phyloP scores from a whole-genome alignment of 2,888 invertebrate species.

The Troglohyphantes excavatus region DNA sequence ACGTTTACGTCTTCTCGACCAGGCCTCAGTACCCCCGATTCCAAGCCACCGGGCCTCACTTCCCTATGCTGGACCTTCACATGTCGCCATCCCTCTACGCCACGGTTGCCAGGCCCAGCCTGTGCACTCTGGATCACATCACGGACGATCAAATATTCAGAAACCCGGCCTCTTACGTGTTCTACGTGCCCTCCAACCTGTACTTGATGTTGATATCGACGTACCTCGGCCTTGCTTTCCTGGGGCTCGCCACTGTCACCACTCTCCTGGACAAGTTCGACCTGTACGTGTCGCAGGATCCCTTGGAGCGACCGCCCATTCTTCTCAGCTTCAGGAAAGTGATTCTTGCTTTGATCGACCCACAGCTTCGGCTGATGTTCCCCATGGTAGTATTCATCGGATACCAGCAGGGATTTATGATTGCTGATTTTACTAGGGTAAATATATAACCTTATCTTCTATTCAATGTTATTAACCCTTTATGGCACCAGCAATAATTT shows the following conservation, averaged over 20 bases:
- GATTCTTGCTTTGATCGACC: conserved; percentile 59
- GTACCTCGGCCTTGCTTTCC: conserved; percentile 72
- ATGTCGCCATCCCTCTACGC: conserved; percentile 71
- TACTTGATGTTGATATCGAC: conserved; percentile 76
- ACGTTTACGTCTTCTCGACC: conserved; percentile 72
- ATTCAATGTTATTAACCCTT: too few relatives aligned
- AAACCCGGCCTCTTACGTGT: conserved; percentile 68
- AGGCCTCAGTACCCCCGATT: conserved; percentile 56
- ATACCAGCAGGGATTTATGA: conserved; percentile 79
- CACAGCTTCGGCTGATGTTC: conserved; percentile 76
- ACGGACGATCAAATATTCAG: conserved; percentile 63
- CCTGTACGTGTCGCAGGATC: conserved; percentile 78
- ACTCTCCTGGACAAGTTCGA: conserved; percentile 79
- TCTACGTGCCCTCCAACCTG: conserved; percentile 75
- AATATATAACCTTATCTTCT: background rate
- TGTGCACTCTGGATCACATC: conserved; percentile 72
- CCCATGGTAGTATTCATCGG: conserved; percentile 79
- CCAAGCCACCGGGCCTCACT: conserved; percentile 52
- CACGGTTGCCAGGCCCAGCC: conserved; percentile 68
- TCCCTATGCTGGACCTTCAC: conserved; percentile 61
- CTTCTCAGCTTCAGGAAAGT: conserved; percentile 76
- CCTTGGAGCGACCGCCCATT: conserved; percentile 76
- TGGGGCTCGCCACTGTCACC: conserved; percentile 75
- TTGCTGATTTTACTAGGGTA: conserved; percentile 80
- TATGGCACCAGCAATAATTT: too few relatives aligned